Base-by-base conservation (phyloP, 2,113 vertebrate genomes). In the Leptobrachium ailaonicum region DNA sequence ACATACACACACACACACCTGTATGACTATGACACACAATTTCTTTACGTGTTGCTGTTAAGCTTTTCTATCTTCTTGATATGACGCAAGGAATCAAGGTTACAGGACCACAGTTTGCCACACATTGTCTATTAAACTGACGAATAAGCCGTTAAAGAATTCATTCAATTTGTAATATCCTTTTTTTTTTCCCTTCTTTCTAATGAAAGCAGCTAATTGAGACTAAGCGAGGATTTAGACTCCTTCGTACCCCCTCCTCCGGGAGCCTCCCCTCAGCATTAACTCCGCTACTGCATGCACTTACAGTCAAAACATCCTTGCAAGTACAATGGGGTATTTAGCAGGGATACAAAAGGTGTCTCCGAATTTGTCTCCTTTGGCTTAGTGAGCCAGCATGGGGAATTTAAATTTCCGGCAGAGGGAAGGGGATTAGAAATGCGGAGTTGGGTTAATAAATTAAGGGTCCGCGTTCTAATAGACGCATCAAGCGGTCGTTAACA, bases 301-400 rank as follows among this genome's bases (percentile, higher is more conserved):
- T 45, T 66, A 44, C 69, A 71, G 68, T 79, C 68, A 79, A 63
- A 79, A 79, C 76, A 66, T 42, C 71, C 42, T 64, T 45, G 43
- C 67, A 11, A 63, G 20, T 11, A 72, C 77, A 79, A 72, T 53
- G 63, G 69, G 43, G 69, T 72, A 60, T 60, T 72, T 53, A 79
- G 68, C 13, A 58, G 56, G 45, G 20, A 62, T 63, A 79, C 44
- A 64, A 71, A 54, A 56, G 60, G 45, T 76, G 74, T 76, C 74
- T 76, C 45, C 67, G 10, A 58, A 54, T 44, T 50, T 78, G 73
- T 79, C 14, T 64, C 58, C 13, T 2, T 32, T 71, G 45, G 40
- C 44, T 79, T 79, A 50, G 56, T 14, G 43, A 71, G 60, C 58
- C 43, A 64, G 58, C 20, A 71, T 69, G 53, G 41, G 11, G 68